These are phyloP conservation scores for Platalea minor DNA, from an alignment of 2,797 vertebrate species.

Conservation along the genomic window DNA sequence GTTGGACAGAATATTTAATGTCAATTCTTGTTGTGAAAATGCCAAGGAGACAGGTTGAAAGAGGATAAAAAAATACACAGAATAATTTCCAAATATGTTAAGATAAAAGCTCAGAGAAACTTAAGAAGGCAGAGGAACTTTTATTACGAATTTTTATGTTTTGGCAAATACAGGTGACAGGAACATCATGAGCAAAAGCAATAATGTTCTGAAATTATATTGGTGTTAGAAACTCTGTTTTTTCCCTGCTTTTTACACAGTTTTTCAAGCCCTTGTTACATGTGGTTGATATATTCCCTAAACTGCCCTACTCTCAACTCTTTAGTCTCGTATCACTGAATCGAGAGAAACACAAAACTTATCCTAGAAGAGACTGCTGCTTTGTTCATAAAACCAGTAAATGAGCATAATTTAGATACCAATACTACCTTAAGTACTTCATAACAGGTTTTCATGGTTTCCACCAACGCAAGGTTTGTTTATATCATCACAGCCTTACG, in stretches of 20 bases:
- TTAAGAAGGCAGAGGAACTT: background rate
- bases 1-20: background rate
- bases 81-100: background rate
- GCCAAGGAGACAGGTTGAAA: background rate
- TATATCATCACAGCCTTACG: background rate
- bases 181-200: background rate
- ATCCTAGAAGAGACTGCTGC: background rate
- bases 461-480: background rate
- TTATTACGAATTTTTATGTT: background rate
- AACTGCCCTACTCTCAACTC: background rate
- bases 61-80: background rate
- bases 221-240: background rate
- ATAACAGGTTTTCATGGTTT: background rate
- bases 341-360: background rate
- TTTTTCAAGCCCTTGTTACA: background rate
- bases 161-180: background rate
- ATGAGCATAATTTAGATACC: background rate
- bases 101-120: background rate
- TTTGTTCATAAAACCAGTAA: background rate
- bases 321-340: background rate
- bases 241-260: background rate
- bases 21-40: constrained; percentile 1
- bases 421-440: background rate
- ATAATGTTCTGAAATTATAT: background rate
- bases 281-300: background rate